Base-by-base conservation (phyloP, 2,113 vertebrate species). In the Melanerpes formicivorus region DNA sequence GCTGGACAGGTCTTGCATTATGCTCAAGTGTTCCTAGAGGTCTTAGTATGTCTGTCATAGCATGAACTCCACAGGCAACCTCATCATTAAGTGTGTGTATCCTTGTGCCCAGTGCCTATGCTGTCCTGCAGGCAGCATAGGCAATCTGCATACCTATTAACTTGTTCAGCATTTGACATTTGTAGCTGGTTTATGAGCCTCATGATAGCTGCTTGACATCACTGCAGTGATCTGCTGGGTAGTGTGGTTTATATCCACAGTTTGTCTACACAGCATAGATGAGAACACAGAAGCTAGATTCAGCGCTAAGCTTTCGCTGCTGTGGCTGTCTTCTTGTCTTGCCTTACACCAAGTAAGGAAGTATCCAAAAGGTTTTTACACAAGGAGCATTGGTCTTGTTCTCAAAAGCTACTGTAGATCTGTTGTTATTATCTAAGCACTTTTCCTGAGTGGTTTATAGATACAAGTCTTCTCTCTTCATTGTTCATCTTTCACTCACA, bases 271-370 rank as follows among this genome's bases (percentile, higher is more conserved):
- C 14, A 10, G 54, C 10, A 9, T 14, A 64, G 37, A 6, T 11
- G 55, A 34, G 37, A 66, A 21, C 29, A 37, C 30, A 10, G 0
- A 7, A 67, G 15, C 44, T 58, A 65, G 40, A 10, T 58, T 69
- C n/a, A 4, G 3, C 19, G 17, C 1, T 46, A 40, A 56, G 11
- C 23, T 69, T 67, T n/a, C 32, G 69, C 23, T 58, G 0, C 72
- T 9, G 2, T 4, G 11, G 15, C 14, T 23, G 14, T 16, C 18
- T 52, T 32, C 0, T 0, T 75, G 21, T n/a, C 65, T 77, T 80
- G 14, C 12, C 48, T 46, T 42, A 64, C 18, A 30, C 23, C 27
- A 46, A 29, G 26, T 48, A 21, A 56, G 29, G 22, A 59, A 8
- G 10, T 63, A 12, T 37, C 30, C 52, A 44, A n/a, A 66, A 52